These are phyloP conservation scores for Drepana arcuata DNA, from an alignment of 1,140 invertebrate species.

Conservation along the genomic window DNA sequence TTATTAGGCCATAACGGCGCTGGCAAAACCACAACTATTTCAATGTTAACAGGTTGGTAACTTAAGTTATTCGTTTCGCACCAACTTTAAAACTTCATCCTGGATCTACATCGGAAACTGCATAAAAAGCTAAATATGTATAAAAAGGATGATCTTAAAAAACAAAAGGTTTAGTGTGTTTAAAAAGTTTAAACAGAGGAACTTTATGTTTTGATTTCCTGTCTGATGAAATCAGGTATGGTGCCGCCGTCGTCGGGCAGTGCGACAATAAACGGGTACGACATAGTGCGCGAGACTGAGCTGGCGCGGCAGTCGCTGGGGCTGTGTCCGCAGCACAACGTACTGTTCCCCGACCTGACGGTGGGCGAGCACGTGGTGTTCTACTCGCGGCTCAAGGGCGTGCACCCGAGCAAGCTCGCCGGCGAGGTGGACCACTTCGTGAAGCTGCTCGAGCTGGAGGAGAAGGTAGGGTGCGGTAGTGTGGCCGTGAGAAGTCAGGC, in stretches of 20 bases:
- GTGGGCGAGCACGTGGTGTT: conserved; percentile 93
- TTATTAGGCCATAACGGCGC: conserved; percentile 85
- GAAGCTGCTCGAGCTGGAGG: conserved; percentile 77
- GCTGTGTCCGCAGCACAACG: conserved; percentile 96
- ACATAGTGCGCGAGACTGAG: conserved; percentile 75
- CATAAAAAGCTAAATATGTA: too few species aligned
- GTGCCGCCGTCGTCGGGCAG: conserved; percentile 80
- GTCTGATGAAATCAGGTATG: too few species aligned
- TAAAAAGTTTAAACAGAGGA: too few species aligned
- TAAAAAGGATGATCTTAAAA: too few species aligned
- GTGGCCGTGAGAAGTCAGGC: background rate
- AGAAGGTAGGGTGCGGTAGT: conserved; percentile 47
- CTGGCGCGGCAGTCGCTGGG: conserved; percentile 82
- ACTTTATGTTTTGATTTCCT: too few species aligned
- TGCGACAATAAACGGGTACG: conserved; percentile 75
- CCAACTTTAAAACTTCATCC: too few species aligned
- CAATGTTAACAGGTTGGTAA: conserved; percentile 83
- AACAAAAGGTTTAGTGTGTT: too few species aligned
- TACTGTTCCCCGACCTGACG: conserved; percentile 92
- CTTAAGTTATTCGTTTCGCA: too few species aligned
- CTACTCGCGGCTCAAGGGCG: conserved; percentile 85
- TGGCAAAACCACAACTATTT: conserved; percentile 85
- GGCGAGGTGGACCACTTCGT: conserved; percentile 76
- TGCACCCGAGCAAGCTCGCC: conserved; percentile 68
- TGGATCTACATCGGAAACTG: too few species aligned